Conservation (phyloP, 2,113 vertebrate genomes). For the Rhabdomys dilectus region DNA sequence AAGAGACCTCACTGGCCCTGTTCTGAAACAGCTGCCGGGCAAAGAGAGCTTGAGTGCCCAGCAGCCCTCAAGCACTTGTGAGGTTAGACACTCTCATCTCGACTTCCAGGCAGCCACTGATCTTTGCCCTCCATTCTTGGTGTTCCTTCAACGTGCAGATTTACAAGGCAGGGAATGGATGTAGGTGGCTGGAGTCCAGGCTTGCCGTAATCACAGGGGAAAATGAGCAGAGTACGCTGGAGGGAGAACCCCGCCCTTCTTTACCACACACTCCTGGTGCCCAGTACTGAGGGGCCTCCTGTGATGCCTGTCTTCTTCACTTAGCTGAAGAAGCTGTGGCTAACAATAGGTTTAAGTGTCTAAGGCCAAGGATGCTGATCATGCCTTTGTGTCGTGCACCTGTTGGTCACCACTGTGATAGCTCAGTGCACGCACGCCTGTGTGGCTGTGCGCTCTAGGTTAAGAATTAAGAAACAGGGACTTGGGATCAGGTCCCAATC, state of each 20-base stretch:
- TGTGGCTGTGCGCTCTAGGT: neutral
- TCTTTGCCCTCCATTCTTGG: slow-evolving; percentile 20
- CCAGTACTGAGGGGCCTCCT: neutral
- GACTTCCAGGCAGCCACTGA: neutral
- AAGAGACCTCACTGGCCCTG: neutral
- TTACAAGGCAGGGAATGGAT: neutral
- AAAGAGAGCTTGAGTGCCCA: neutral
- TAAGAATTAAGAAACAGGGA: neutral
- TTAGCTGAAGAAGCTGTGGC: neutral
- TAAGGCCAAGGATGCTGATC: neutral
- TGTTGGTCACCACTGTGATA: rapidly evolving
- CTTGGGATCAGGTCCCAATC: neutral
- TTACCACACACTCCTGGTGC: neutral
- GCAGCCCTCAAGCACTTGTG: neutral
- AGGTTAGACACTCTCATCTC: neutral
- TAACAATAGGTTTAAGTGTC: neutral
- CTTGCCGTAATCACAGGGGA: neutral
- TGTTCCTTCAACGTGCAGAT: neutral
- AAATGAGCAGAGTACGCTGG: neutral
- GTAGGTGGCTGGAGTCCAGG: neutral
- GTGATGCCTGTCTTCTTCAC: neutral
- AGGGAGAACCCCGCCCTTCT: neutral
- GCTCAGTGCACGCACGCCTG: rapidly evolving
- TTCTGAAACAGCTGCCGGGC: rapidly evolving
- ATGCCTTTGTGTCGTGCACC: rapidly evolving